These are phyloP conservation scores for Eurystomus glaucurus DNA, from an alignment of 2,797 vertebrate genomes.

Conservation along the genomic window DNA sequence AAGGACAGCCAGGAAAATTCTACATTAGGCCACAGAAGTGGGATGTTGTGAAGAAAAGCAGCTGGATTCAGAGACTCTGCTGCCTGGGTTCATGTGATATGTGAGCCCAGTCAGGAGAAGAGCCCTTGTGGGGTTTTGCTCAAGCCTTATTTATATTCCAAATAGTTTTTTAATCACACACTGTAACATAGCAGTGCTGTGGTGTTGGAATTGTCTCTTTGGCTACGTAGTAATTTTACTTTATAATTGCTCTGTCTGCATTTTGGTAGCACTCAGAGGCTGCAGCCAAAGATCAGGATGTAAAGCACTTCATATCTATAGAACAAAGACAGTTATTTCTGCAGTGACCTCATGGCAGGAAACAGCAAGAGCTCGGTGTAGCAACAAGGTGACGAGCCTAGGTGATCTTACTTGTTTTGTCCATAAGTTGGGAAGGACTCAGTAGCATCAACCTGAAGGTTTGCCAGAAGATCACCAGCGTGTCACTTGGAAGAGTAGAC, in stretches of 20 bases:
- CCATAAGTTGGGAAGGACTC: background rate
- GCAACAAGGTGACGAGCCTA: background rate
- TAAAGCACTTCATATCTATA: background rate
- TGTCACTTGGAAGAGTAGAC: background rate
- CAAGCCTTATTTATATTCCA: background rate
- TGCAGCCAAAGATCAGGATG: background rate
- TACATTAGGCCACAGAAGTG: rapidly evolving
- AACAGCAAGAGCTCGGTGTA: background rate
- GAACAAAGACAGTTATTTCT: background rate
- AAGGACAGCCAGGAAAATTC: background rate
- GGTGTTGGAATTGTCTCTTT: background rate
- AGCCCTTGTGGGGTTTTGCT: background rate
- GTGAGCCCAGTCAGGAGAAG: background rate
- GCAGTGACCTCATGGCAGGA: background rate
- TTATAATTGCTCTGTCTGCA: background rate
- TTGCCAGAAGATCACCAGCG: background rate
- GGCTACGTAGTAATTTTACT: background rate
- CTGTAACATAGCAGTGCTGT: background rate
- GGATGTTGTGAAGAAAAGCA: background rate
- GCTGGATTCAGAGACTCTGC: background rate
- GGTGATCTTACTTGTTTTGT: background rate
- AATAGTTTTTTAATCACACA: background rate
- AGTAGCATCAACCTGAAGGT: background rate
- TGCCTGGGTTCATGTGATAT: background rate
- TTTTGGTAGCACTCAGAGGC: background rate